Evolutionary conservation across 1,140 invertebrate species (phyloP).

Genomic region (Pomphorhynchus laevis): DNA sequence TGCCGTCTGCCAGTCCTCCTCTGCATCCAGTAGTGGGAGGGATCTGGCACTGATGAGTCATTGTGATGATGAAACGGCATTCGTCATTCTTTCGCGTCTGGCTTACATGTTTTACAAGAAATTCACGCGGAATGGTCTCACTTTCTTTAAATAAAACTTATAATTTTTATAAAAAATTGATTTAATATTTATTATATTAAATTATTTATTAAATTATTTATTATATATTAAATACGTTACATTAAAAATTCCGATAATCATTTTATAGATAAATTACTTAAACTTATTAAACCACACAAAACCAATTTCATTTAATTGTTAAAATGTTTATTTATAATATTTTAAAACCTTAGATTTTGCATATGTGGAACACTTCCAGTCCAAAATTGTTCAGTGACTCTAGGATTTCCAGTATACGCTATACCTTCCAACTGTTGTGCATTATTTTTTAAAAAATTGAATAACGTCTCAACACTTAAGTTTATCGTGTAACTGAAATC

Average conservation of each 20-base stretch:
- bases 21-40: no score
- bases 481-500: conserved; percentile 78
- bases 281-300: not conserved
- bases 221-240: not conserved
- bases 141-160: no score
- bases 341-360: conserved; percentile 40
- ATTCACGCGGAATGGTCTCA: no score
- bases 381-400: conserved; percentile 85
- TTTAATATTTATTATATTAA: not conserved
- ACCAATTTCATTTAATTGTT: not conserved
- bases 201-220: not conserved
- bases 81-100: no score
- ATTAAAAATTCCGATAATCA: not conserved
- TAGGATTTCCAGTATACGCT: conserved; percentile 61
- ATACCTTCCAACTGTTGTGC: conserved; percentile 52
- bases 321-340: conserved; percentile 2
- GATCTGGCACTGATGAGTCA: no score
- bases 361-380: conserved; percentile 50
- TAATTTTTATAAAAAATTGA: not conserved
- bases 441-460: conserved; percentile 50
- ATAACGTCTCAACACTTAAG: conserved; percentile 51
- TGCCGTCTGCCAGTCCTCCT: no score
- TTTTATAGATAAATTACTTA: not conserved
- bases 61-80: no score
- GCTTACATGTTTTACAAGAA: no score